Conservation (phyloP, 2,797 vertebrate species). For the Zenarchopterus dispar region DNA sequence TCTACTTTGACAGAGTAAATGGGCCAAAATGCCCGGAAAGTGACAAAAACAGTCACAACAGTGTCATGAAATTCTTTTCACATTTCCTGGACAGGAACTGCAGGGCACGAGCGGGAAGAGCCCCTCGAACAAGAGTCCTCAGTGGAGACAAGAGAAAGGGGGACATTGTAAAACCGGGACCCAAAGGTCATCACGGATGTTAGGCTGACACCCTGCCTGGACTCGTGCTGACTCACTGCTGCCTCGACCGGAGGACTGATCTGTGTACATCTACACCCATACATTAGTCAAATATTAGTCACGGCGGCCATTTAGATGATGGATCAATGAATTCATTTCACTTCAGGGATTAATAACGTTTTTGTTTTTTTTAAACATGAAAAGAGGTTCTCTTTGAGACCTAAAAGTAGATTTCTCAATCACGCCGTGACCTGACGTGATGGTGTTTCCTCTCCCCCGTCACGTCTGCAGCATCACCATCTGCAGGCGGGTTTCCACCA, state of each 20-base stretch:
- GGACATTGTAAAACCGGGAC: slow-evolving; percentile 65
- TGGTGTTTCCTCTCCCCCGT: slow-evolving; percentile 31
- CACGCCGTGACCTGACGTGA: slow-evolving; percentile 29
- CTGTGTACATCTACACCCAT: slow-evolving; percentile 31
- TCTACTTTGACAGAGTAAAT: slow-evolving; percentile 29
- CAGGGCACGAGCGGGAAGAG: slow-evolving; percentile 63
- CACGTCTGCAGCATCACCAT: not conserved
- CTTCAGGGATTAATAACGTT: too few species aligned
- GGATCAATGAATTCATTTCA: not conserved
- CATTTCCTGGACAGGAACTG: slow-evolving; percentile 69
- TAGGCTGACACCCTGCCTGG: slow-evolving; percentile 50
- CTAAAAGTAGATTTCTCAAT: slow-evolving; percentile 51
- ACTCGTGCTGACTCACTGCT: slow-evolving; percentile 71
- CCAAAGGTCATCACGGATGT: slow-evolving; percentile 65
- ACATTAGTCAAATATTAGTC: slow-evolving; percentile 81
- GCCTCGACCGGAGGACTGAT: slow-evolving; percentile 46
- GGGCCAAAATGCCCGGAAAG: slow-evolving; percentile 61
- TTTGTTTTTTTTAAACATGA: slow-evolving; percentile 15
- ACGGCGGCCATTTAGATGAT: slow-evolving; percentile 47
- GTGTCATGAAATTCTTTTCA: slow-evolving; percentile 54
- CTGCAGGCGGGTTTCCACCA: slow-evolving; percentile 19
- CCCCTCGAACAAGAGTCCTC: slow-evolving; percentile 63
- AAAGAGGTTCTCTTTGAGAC: slow-evolving; percentile 30
- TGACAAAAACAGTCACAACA: slow-evolving; percentile 44
- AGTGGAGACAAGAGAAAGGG: slow-evolving; percentile 65